Evolutionary conservation across 2,797 vertebrate species (phyloP).

Genomic region (Amazonetta brasiliensis): DNA sequence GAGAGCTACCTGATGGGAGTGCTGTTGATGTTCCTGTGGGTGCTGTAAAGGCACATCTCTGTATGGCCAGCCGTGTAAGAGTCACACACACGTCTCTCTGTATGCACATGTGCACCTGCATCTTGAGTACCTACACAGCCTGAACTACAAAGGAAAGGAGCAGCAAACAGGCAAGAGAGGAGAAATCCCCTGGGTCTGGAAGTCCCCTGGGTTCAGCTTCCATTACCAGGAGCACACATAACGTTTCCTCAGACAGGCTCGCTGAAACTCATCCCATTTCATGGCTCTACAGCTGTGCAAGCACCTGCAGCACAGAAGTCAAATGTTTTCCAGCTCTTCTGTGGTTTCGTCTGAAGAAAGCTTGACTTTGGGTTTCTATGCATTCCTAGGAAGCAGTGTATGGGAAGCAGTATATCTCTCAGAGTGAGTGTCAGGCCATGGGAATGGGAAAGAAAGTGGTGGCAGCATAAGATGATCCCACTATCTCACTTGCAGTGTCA

Average conservation of each 20-base stretch:
- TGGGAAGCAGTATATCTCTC: neutral
- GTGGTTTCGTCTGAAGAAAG: neutral
- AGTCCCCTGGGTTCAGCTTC: neutral
- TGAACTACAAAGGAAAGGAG: neutral
- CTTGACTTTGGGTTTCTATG: neutral
- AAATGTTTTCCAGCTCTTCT: neutral
- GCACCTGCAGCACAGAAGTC: neutral
- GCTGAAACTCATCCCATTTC: neutral
- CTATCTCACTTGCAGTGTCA: neutral
- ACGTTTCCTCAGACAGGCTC: neutral
- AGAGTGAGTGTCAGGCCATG: neutral
- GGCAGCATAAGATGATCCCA: neutral
- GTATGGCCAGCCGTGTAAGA: neutral
- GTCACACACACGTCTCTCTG: rapidly evolving
- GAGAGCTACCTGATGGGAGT: rapidly evolving
- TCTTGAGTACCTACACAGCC: neutral
- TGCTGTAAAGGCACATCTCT: neutral
- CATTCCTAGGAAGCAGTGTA: neutral
- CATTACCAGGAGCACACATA: rapidly evolving
- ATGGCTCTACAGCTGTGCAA: neutral
- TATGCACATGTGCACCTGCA: neutral
- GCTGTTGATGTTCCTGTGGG: neutral
- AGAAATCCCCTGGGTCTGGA: neutral
- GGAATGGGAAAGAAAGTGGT: neutral
- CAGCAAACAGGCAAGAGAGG: neutral